Evolutionary conservation across 1,140 invertebrate species (phyloP), one percentile per base, ranked within the genome.

Genomic region (Monochamus saltuarius): DNA sequence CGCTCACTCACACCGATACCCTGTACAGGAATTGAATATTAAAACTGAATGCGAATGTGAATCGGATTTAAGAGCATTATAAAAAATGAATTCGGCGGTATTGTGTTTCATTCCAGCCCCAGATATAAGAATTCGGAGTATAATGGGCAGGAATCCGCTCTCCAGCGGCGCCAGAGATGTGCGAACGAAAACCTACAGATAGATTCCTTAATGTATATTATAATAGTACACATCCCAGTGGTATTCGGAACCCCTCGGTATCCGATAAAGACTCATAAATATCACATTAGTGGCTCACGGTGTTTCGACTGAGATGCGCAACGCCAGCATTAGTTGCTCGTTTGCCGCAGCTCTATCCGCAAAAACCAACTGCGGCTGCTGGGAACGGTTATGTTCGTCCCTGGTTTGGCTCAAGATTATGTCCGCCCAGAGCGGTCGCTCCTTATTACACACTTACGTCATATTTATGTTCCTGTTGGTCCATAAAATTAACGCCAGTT

Each of bases 191-290:
- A 29, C 22, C 22, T 29, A 29, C 22, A 29, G 22, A 29, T 29
- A 59, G 54, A 61, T 54, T 52, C 45, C 56, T 43, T 65, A 62
- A 58, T 59, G 58, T 54, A 62, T 62, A 61, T 59, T 59, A 60
- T 62, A 63, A 53, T 38, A 38, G 43, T 50, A 58, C 61, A 58
- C 61, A 56, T 63, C 42, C 55, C 50, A 39, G 45, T 19, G 46
- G 40, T 47, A 49, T 56, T 56, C 57, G 45, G 47, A 39, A 51
- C 61, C 56, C 52, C 54, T 55, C 55, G 40, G 63, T 63, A 67
- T 65, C 63, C 65, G 68, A 69, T 69, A 69, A 69, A 61, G 65
- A 67, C 59, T 65, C 68, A 69, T 69, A 69, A 69, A 69, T 69
- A 69, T 69, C 65, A 63, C 68, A 69, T 69, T 69, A 69, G 68